Base-by-base conservation (phyloP, 23 tunicate species). In the Trididemnum nubilum region DNA sequence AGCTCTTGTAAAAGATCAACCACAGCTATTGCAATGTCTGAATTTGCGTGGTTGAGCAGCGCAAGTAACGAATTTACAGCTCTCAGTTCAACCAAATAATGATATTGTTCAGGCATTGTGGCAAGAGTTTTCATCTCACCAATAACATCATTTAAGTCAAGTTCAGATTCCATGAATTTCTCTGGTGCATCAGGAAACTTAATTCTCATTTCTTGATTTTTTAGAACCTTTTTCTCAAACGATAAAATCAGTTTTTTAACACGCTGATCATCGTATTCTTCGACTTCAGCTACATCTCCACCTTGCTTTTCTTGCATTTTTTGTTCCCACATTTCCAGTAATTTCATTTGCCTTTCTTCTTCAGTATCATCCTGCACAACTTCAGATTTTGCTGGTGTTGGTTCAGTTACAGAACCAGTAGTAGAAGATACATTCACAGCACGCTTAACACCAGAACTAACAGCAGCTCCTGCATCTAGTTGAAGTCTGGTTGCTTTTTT, bases 161-260 rank as follows among this genome's bases (percentile, higher is more conserved):
- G 52, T 69, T 93, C 98, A 0, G 98, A 93, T 59, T 93, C 98
- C 98, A 93, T 93, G 59, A 93, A 93, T 54, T 91, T 90, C 54
- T 90, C 99, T 22, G 99, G 99, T 57, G 79, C 90, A 70, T 95
- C 92, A 0, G 96, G 87, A 58, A 85, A 90, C 49, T 95, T 95
- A 9, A 95, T 95, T 52, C 99, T 61, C 99, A 89, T 90, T 75
- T 95, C 96, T 58, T 95, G 99, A 78, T 95, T 95, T 72, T 78
- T 95, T 1, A 76, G 69, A 34, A 88, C 89, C 33, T 94, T 82
- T 59, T 95, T 95, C 57, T 95, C 99, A 52, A 95, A 95, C 23
- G 96, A 78, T 1, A 90, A 64, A 37, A 95, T 86, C 30, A 95
- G 79, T 64, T 95, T 95, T 52, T 90, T 90, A 1, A 90, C 92